Evolutionary conservation across 2,888 invertebrate species (phyloP).

Genomic region (Nomada ferruginata): DNA sequence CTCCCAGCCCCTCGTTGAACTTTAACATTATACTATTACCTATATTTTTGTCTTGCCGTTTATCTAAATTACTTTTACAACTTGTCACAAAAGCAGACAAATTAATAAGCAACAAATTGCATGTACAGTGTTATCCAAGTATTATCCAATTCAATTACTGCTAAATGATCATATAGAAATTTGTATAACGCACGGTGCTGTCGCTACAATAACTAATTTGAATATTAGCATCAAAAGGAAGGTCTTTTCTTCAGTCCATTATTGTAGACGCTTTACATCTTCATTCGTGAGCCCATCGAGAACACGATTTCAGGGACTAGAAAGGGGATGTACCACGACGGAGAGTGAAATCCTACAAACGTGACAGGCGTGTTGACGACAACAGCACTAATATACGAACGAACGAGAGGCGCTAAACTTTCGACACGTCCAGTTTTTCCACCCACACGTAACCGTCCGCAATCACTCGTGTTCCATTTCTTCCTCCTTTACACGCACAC

Average conservation of each 20-base stretch:
- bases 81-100: too few species aligned
- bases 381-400: constrained; percentile 29
- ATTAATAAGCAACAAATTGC: too few species aligned
- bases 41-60: too few species aligned
- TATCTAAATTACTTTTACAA: too few species aligned
- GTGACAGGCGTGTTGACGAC: constrained; percentile 59
- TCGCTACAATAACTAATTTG: not conserved
- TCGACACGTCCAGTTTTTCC: constrained; percentile 25
- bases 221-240: not conserved
- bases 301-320: not conserved
- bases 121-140: too few species aligned
- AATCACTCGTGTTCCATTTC: not conserved
- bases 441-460: not conserved
- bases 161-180: too few species aligned
- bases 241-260: not conserved
- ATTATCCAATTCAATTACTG: too few species aligned
- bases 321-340: constrained; percentile 27
- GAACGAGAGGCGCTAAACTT: constrained; percentile 34
- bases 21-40: too few species aligned
- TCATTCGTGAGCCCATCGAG: constrained; percentile 16
- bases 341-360: constrained; percentile 59
- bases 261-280: constrained; percentile 16
- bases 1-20: too few species aligned
- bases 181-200: too few species aligned
- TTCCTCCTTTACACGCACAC: not conserved